A percentile compares a stretch with the other conserved stretches of the same genome.
Evolutionary conservation across 1,140 invertebrate genomes (phyloP).

Genomic region (silkworm (Bombyx mori)): DNA sequence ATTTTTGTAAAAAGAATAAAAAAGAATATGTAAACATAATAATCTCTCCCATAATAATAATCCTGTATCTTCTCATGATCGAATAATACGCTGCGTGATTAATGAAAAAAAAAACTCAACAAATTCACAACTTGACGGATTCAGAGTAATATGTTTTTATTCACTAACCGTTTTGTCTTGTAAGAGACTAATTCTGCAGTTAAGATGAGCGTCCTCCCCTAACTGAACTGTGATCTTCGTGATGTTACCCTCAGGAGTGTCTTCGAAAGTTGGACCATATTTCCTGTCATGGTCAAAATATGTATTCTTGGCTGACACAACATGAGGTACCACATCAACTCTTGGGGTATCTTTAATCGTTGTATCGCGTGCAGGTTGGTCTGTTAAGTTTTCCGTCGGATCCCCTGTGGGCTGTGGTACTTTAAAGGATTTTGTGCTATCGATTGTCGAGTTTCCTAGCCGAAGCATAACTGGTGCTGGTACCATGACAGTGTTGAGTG

Average conservation of each 20-base stretch:
- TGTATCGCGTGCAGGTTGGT: constrained; percentile 9
- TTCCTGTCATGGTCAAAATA: constrained; percentile 74
- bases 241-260: constrained; percentile 72
- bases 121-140: too few species aligned
- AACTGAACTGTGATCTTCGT: constrained; percentile 86
- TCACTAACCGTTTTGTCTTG: constrained; percentile 88
- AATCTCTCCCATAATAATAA: too few species aligned
- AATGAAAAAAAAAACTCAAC: too few species aligned
- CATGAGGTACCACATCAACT: constrained; percentile 48
- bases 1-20: too few species aligned
- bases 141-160: neutral
- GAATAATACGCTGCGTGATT: too few species aligned
- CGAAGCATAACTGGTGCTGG: constrained; percentile 55
- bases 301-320: constrained; percentile 51
- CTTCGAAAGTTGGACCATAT: constrained; percentile 80
- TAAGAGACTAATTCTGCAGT: constrained; percentile 86
- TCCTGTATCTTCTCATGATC: too few species aligned
- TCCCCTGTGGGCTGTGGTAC: constrained; percentile 47
- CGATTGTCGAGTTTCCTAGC: constrained; percentile 65
- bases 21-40: too few species aligned
- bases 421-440: constrained; percentile 65
- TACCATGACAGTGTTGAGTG: constrained; percentile 43
- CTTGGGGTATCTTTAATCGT: constrained; percentile 10
- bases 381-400: constrained; percentile 9
- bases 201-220: constrained; percentile 83